Evolutionary conservation across 2,797 vertebrate species (phyloP).

Genomic region (Tympanoctomys barrerae): DNA sequence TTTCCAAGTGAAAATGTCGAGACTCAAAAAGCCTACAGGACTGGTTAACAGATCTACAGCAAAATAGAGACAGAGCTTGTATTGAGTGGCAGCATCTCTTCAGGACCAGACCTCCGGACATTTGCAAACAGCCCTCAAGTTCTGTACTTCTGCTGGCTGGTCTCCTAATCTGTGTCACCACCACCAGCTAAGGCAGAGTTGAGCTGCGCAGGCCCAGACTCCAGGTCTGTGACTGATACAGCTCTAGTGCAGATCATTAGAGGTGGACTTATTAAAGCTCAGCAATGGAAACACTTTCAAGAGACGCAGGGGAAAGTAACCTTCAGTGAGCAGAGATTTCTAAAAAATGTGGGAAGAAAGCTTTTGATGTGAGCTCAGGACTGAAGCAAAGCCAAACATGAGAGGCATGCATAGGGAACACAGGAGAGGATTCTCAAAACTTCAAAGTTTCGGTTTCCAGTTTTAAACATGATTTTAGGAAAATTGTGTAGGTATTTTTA

Average conservation of each 20-base stretch:
- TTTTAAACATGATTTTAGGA: background rate
- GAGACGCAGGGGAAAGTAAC: background rate
- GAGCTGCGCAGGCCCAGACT: background rate
- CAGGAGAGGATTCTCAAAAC: background rate
- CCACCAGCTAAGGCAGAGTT: fast-evolving
- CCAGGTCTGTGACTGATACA: background rate
- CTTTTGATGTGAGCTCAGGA: background rate
- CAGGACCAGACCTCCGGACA: background rate
- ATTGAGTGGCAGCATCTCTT: background rate
- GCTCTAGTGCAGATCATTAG: background rate
- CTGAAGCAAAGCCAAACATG: background rate
- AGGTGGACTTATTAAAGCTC: background rate
- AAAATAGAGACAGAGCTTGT: background rate
- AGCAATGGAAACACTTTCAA: background rate
- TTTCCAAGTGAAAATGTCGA: background rate
- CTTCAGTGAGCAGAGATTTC: fast-evolving
- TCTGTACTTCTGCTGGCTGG: background rate
- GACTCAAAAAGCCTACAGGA: background rate
- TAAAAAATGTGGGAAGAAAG: slow-evolving; percentile 9
- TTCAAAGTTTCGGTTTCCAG: background rate
- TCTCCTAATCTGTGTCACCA: background rate
- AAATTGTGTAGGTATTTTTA: background rate
- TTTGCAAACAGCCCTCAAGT: background rate
- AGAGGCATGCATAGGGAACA: background rate
- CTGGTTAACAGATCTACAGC: background rate